phyloP scores from a whole-genome alignment of 2,888 invertebrate genomes.

The Shargacucullia verbasci region DNA sequence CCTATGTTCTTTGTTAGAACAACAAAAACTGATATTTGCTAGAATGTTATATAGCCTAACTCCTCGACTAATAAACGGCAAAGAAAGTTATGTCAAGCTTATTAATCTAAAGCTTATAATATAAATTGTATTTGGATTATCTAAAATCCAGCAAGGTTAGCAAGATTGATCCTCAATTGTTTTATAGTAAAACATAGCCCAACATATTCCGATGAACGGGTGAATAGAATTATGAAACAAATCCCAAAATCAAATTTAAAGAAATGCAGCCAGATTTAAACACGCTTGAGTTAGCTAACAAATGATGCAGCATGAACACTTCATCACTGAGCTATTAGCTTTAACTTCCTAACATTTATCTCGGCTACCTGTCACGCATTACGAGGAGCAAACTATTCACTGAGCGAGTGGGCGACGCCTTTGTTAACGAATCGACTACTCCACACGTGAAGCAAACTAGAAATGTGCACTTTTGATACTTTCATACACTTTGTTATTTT shows the following conservation, averaged over 20 bases:
- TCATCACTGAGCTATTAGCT: constrained; percentile 54
- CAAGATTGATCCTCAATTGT: too few relatives aligned
- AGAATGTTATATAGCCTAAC: too few relatives aligned
- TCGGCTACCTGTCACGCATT: constrained; percentile 58
- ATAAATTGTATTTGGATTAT: too few relatives aligned
- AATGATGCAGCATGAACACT: constrained; percentile 49
- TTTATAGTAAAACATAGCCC: too few relatives aligned
- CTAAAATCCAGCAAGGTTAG: too few relatives aligned
- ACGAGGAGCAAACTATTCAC: constrained; percentile 31
- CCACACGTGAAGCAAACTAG: constrained; percentile 13
- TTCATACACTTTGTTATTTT: constrained; percentile 1
- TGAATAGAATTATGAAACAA: too few relatives aligned
- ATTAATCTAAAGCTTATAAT: too few relatives aligned
- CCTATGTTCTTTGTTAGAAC: background rate
- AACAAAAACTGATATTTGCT: too few relatives aligned
- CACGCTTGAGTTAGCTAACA: constrained; percentile 10
- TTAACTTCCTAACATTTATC: constrained; percentile 55
- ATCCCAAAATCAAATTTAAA: background rate
- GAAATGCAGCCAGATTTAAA: background rate
- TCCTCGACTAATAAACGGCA: too few relatives aligned
- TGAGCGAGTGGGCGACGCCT: constrained; percentile 40
- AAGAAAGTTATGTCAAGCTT: too few relatives aligned
- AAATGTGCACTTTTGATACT: constrained; percentile 14
- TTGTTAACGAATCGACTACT: constrained; percentile 39
- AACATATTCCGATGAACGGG: too few relatives aligned